These are phyloP conservation scores for Eupithecia exiguata DNA, from an alignment of 2,888 invertebrate species.

Conservation along the genomic window DNA sequence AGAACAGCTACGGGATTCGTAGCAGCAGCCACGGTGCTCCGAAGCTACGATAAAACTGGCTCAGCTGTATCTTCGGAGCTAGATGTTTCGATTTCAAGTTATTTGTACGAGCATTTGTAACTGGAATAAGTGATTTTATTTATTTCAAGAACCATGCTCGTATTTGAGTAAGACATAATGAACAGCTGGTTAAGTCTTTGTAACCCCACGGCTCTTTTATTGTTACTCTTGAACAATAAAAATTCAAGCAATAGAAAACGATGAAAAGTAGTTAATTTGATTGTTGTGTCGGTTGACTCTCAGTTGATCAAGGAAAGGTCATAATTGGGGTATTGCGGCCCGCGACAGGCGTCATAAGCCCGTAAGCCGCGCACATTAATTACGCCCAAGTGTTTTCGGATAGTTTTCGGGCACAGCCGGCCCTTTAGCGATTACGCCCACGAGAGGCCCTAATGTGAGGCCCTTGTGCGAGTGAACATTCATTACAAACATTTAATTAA, in stretches of 20 bases:
- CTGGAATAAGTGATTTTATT: neutral
- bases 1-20: neutral
- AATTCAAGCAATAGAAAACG: neutral
- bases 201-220: neutral
- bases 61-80: neutral
- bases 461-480: conserved; percentile 30
- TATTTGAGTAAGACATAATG: neutral
- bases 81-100: neutral
- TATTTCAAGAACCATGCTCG: neutral
- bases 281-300: conserved; percentile 13
- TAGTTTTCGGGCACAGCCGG: conserved; percentile 45
- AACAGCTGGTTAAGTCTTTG: neutral
- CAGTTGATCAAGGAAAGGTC: conserved; percentile 22
- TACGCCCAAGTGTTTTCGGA: conserved; percentile 55
- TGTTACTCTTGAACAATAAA: neutral
- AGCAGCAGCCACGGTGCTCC: neutral
- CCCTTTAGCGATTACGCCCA: conserved; percentile 38
- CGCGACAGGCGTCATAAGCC: conserved; percentile 44
- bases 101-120: neutral
- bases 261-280: neutral
- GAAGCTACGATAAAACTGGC: neutral
- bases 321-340: conserved; percentile 21
- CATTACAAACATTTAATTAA: conserved; percentile 33
- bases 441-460: conserved; percentile 23
- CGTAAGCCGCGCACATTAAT: conserved; percentile 53